phyloP scores from a whole-genome alignment of 2,888 invertebrate genomes.

The Noctua pronuba region DNA sequence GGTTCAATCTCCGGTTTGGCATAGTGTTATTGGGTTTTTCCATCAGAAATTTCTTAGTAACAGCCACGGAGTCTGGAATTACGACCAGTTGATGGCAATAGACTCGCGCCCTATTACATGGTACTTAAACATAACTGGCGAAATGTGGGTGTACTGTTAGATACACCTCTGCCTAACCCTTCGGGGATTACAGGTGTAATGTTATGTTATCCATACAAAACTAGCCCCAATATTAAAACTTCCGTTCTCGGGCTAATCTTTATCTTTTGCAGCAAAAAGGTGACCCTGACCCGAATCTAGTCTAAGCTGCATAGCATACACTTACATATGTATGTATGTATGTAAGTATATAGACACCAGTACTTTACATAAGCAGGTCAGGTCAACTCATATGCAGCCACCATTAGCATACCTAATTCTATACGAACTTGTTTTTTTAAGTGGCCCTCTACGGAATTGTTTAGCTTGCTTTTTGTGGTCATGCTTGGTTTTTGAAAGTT shows the following conservation, averaged over 20 bases:
- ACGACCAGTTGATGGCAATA: too few species aligned
- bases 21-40: too few species aligned
- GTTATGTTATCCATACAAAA: background rate
- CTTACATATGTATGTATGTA: background rate
- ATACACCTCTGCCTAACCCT: too few species aligned
- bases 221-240: background rate
- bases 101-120: too few species aligned
- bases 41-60: too few species aligned
- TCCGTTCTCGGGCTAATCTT: constrained; percentile 16
- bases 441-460: background rate
- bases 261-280: constrained; percentile 25
- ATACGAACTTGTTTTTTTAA: constrained; percentile 12
- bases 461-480: constrained; percentile 11
- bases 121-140: too few species aligned
- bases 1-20: too few species aligned
- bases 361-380: constrained; percentile 54
- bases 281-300: constrained; percentile 42
- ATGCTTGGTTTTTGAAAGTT: constrained; percentile 6
- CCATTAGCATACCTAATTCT: constrained; percentile 54
- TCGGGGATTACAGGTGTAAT: too few species aligned
- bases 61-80: too few species aligned
- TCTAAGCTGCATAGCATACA: constrained; percentile 4
- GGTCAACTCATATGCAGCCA: constrained; percentile 39
- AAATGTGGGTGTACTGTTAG: too few species aligned
- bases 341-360: background rate